These are phyloP conservation scores for Nanorana parkeri DNA, from an alignment of 2,113 vertebrate species.

Conservation along the genomic window DNA sequence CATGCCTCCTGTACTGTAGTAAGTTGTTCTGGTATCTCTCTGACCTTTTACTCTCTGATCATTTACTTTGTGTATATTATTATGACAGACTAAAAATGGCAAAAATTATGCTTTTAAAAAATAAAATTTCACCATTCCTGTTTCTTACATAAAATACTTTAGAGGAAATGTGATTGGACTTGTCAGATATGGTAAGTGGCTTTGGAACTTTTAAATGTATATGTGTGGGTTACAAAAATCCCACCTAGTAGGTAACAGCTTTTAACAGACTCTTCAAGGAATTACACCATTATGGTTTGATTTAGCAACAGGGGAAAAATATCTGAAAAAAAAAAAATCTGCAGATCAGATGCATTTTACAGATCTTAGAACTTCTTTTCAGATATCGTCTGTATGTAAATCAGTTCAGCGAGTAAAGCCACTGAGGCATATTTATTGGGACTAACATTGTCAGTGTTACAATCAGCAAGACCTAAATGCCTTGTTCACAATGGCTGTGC, in stretches of 20 bases:
- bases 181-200: constrained; percentile 10
- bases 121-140: background rate
- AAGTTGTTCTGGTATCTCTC: too few species aligned
- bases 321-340: background rate
- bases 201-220: constrained; percentile 6
- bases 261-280: constrained; percentile 19
- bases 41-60: too few species aligned
- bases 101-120: too few species aligned
- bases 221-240: constrained; percentile 2
- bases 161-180: constrained; percentile 22
- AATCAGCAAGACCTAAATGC: constrained; percentile 53
- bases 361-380: background rate
- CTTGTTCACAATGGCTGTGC: constrained; percentile 50
- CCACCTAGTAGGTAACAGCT: constrained; percentile 22
- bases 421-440: constrained; percentile 15
- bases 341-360: constrained; percentile 5
- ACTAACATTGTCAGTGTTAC: constrained; percentile 39
- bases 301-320: background rate
- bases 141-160: constrained; percentile 8
- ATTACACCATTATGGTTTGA: constrained; percentile 15
- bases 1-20: too few species aligned
- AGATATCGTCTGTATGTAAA: constrained; percentile 36
- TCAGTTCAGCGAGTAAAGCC: constrained; percentile 3
- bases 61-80: too few species aligned
- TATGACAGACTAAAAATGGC: too few species aligned